Conservation (phyloP, 2,888 invertebrate species). For the Orchesellides sinensis region DNA sequence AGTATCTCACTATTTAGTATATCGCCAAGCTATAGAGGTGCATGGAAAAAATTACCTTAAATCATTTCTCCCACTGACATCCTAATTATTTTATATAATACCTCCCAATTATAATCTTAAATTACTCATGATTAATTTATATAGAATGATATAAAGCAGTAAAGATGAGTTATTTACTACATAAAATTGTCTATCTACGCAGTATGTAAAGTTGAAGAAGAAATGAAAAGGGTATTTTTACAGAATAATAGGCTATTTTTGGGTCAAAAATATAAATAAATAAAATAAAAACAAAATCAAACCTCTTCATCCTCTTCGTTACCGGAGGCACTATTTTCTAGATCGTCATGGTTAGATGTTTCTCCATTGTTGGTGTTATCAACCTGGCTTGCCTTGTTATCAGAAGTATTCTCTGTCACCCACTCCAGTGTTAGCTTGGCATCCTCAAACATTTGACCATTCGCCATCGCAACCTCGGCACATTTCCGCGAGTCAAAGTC, state of each 20-base stretch:
- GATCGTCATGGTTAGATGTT: slow-evolving; percentile 75
- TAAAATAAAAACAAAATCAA: slow-evolving; percentile 68
- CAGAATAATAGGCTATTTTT: neutral
- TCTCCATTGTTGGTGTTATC: slow-evolving; percentile 62
- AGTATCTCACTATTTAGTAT: slow-evolving; percentile 84
- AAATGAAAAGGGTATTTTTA: neutral
- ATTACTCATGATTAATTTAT: neutral
- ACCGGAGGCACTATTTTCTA: slow-evolving; percentile 77
- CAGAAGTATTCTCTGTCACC: slow-evolving; percentile 71
- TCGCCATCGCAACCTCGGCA: slow-evolving; percentile 87
- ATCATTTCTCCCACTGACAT: neutral
- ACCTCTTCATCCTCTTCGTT: slow-evolving; percentile 77
- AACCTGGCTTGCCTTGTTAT: slow-evolving; percentile 12
- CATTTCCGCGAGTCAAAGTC: slow-evolving; percentile 87
- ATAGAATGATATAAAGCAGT: neutral
- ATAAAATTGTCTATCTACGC: neutral
- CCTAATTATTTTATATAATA: too few relatives aligned
- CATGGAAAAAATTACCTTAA: slow-evolving; percentile 31
- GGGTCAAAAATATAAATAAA: slow-evolving; percentile 35
- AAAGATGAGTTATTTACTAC: neutral
- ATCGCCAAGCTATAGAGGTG: slow-evolving; percentile 75
- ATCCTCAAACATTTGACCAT: slow-evolving; percentile 87
- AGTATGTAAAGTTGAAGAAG: neutral
- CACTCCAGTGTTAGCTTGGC: slow-evolving; percentile 79
- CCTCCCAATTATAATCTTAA: neutral